Percentiles rank a stretch among this genome's conserved stretches.
These are phyloP conservation scores for Aspidiotus rigidus DNA, from an alignment of 2,888 invertebrate species.

Conservation along the genomic window DNA sequence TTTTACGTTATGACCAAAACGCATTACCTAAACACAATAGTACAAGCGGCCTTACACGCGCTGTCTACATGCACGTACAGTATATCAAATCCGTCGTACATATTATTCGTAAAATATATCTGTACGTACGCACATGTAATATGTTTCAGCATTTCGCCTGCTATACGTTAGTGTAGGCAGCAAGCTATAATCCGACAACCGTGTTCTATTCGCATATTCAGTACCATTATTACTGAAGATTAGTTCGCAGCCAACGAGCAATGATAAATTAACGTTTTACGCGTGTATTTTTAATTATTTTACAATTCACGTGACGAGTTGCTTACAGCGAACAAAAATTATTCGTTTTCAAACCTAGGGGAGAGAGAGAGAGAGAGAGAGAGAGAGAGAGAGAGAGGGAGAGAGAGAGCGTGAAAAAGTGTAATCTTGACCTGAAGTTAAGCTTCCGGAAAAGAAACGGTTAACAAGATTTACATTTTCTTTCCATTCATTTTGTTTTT, in stretches of 20 bases:
- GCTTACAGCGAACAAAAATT: too few relatives aligned
- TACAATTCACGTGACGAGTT: background rate
- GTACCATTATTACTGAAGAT: background rate
- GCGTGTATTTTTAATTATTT: background rate
- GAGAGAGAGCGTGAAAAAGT: too few relatives aligned
- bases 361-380: too few relatives aligned
- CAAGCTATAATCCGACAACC: too few relatives aligned
- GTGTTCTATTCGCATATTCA: too few relatives aligned
- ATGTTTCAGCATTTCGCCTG: background rate
- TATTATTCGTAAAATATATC: background rate
- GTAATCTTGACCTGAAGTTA: too few relatives aligned
- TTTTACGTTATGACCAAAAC: conserved; percentile 12
- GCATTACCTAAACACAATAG: conserved; percentile 13
- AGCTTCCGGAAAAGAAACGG: too few relatives aligned
- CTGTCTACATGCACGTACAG: too few relatives aligned
- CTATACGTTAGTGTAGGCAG: background rate
- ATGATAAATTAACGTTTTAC: background rate
- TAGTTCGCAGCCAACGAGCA: background rate
- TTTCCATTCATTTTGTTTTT: background rate
- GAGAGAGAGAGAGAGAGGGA: too few relatives aligned
- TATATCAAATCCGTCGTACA: background rate
- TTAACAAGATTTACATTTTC: background rate
- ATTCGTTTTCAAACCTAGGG: too few relatives aligned
- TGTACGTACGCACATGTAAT: background rate
- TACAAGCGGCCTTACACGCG: background rate